Base-by-base conservation (phyloP, 2,888 invertebrate genomes). In the Lasioglossum marginatum region DNA sequence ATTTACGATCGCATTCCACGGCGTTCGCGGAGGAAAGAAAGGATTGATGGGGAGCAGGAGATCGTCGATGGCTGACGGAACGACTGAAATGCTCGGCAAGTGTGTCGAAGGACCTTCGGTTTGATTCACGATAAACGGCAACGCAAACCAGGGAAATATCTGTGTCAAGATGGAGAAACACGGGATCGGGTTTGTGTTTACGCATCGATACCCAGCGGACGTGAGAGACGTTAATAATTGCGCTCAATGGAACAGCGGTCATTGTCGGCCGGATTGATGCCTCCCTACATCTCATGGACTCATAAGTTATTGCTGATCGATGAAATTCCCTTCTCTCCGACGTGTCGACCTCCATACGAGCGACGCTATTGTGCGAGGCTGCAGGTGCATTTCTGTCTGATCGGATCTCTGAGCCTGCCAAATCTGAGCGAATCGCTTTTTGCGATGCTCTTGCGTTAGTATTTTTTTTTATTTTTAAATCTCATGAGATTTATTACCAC, bases 101-200 rank as follows among this genome's bases (percentile, higher is more conserved):
- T 43, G 27, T 43, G 81, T 76, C 48, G 78, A 83, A 79, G 83
- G 79, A 83, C 83, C 79, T 87, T 79, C 52, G 76, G 23, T 80
- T 77, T 34, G 78, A 75, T 78, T 81, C 52, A 23, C 71, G 87
- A 76, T 77, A 83, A 83, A 52, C 76, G 52, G 60, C 77, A 72
- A 70, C 82, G 78, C 52, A 57, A 78, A 76, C 72, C 34, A 57
- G 52, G 75, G 45, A 75, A 87, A 81, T 87, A 87, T 87, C 72
- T 87, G 87, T 87, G 87, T 83, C 87, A 83, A 79, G 87, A 83
- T 66, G 81, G 78, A 73, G 83, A 83, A 60, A 66, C 80, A 48
- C 52, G 73, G 37, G 83, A 76, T 78, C 78, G 78, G n/a, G 43
- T 34, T 70, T 52, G 40, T 73, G 79, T 70, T 83, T 34, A 45